phyloP scores from a whole-genome alignment of 2,797 vertebrate genomes.

The Gymnothorax reevesii region DNA sequence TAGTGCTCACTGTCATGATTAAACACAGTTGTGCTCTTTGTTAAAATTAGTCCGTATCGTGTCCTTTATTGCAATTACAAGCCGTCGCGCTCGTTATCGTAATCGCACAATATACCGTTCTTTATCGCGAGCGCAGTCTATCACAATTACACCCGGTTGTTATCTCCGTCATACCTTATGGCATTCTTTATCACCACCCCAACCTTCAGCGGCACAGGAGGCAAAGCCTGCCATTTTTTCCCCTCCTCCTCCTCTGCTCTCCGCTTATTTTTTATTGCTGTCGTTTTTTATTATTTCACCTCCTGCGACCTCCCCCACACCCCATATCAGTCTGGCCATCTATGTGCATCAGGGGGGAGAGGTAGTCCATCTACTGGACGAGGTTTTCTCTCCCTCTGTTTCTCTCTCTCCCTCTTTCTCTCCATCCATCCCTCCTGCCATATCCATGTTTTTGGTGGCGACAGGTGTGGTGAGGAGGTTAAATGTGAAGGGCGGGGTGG shows the following conservation, averaged over 20 bases:
- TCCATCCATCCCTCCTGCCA: background rate
- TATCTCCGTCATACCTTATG: constrained; percentile 30
- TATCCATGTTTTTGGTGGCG: background rate
- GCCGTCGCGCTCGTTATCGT: too few species aligned
- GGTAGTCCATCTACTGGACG: background rate
- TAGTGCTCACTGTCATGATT: too few species aligned
- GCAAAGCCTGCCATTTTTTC: constrained; percentile 56
- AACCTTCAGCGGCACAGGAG: constrained; percentile 69
- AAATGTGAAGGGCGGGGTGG: constrained; percentile 13
- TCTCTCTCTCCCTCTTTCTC: background rate
- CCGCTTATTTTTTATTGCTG: constrained; percentile 30
- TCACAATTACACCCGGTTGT: too few species aligned
- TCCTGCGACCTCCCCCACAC: background rate
- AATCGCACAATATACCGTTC: constrained; percentile 42
- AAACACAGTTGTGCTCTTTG: too few species aligned
- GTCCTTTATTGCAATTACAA: too few species aligned
- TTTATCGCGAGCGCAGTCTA: constrained; percentile 68
- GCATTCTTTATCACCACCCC: constrained; percentile 64
- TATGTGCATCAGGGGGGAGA: background rate
- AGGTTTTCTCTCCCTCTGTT: background rate
- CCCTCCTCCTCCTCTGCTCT: background rate
- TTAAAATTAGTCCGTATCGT: too few species aligned
- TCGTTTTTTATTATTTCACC: constrained; percentile 23
- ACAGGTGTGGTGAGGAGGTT: background rate
- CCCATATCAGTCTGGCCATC: constrained; percentile 13